Evolutionary conservation across 1,140 invertebrate species (phyloP), one percentile per base, ranked within the genome.

Genomic region (Pteromalus puparum): DNA sequence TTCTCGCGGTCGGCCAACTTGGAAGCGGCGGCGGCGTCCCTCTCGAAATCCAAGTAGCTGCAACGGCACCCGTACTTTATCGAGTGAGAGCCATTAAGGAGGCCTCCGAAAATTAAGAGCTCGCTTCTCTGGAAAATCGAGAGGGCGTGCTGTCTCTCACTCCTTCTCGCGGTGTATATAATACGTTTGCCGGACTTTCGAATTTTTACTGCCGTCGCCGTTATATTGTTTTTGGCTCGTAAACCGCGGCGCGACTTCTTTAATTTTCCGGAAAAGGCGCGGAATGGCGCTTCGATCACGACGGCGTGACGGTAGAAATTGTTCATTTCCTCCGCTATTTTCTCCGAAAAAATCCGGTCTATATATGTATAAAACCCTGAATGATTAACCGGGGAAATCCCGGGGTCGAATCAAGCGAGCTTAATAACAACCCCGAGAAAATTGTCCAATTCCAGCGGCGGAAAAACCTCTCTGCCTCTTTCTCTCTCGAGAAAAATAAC

Each of bases 71-170:
- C 15, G 15, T 65, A n/a, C 61, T 65, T 65, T 65, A 65, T 65
- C 61, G 38, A 42, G 38, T 42, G 38, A 42, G 28, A 70, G 68
- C 68, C 21, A 70, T 70, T 70, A 70, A 70, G 68, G 68, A 70
- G 68, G 68, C 68, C 68, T 26, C 24, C 68, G 68, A 70, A 70
- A 70, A 70, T 70, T 70, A 70, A 70, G 68, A 70, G 68, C 68
- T 70, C 68, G 68, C 24, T 26, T n/a, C 68, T 13, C 68, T 70
- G 68, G 28, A 70, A 30, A 70, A 70, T 28, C 68, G 68, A 70
- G 18, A 1, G 3, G 13, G 68, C 68, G 68, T 18, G 28, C 67
- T n/a, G n/a, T n/a, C n/a, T n/a, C n/a, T 5, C 30, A 2, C 30
- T 0, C 30, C 30, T 0, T 34, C 30, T 34, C 4, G 0, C 30